A percentile compares a stretch with the other conserved stretches of the same genome.
phyloP scores from a whole-genome alignment of 1,140 invertebrate genomes.

The Drosophila repleta region DNA sequence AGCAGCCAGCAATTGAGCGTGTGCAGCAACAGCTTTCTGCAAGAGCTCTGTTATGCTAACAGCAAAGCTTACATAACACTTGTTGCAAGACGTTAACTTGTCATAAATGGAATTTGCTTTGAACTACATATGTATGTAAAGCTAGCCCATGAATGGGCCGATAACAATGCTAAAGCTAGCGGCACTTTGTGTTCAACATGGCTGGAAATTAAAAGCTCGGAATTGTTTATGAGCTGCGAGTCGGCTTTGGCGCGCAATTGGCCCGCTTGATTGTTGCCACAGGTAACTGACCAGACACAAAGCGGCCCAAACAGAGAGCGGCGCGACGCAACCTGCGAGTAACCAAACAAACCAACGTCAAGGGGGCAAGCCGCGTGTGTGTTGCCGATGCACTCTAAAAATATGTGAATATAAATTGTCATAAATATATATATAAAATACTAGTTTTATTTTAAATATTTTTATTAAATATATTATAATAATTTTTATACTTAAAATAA shows the following conservation, averaged over 20 bases:
- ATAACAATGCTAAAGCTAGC: slow-evolving; percentile 44
- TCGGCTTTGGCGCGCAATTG: slow-evolving; percentile 63
- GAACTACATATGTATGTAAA: too few species aligned
- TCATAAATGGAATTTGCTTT: slow-evolving; percentile 19
- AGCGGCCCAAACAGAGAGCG: slow-evolving; percentile 80
- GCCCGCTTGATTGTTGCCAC: slow-evolving; percentile 70
- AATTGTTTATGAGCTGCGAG: slow-evolving; percentile 54
- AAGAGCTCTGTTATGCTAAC: slow-evolving; percentile 15
- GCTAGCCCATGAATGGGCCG: slow-evolving; percentile 20
- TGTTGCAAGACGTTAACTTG: slow-evolving; percentile 14
- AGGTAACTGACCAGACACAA: slow-evolving; percentile 83
- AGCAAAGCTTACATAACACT: slow-evolving; percentile 28
- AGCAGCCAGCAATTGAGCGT: slow-evolving; percentile 27
- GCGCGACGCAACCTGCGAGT: slow-evolving; percentile 14
- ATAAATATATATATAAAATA: neutral
- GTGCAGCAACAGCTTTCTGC: slow-evolving; percentile 15
- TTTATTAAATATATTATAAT: too few species aligned
- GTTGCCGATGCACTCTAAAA: neutral
- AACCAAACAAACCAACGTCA: slow-evolving; percentile 52
- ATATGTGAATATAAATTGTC: neutral
- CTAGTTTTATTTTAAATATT: neutral
- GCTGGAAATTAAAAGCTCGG: slow-evolving; percentile 30
- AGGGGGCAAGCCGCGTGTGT: slow-evolving; percentile 12
- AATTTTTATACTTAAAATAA: too few species aligned
- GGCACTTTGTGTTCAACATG: slow-evolving; percentile 31